Evolutionary conservation across 2,888 invertebrate species (phyloP).

Genomic region (Archaeoteleia sp.): DNA sequence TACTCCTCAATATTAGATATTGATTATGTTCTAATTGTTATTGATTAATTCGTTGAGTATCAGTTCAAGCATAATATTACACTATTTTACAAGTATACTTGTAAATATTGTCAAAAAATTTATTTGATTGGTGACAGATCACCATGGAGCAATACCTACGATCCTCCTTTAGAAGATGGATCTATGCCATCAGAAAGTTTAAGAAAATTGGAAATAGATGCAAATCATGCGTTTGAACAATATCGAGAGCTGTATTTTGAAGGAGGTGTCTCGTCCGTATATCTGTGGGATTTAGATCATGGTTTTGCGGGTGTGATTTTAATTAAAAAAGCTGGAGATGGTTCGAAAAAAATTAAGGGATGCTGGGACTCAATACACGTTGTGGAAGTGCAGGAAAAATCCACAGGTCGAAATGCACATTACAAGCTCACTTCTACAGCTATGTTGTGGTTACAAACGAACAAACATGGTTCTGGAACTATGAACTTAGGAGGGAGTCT

Average conservation of each 20-base stretch:
- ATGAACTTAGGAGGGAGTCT: constrained; percentile 99
- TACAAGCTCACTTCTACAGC: constrained; percentile 99
- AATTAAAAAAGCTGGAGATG: constrained; percentile 99
- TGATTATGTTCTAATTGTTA: too few relatives aligned
- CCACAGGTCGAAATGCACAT: constrained; percentile 94
- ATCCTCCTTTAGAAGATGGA: constrained; percentile 98
- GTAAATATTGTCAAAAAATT: too few relatives aligned
- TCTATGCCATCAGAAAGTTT: constrained; percentile 98
- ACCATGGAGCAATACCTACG: constrained; percentile 99
- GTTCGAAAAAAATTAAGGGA: constrained; percentile 98
- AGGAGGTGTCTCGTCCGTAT: constrained; percentile 99
- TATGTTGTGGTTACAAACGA: constrained; percentile 99
- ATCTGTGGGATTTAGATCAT: constrained; percentile 99
- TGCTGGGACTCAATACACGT: constrained; percentile 99
- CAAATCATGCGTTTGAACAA: constrained; percentile 98
- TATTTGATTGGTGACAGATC: too few relatives aligned
- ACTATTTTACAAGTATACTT: too few relatives aligned
- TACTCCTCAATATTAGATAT: too few relatives aligned
- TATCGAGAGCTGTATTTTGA: constrained; percentile 99
- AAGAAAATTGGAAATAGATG: constrained; percentile 96
- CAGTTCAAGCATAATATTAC: too few relatives aligned
- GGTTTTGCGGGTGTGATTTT: constrained; percentile 98
- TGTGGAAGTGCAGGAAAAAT: constrained; percentile 98
- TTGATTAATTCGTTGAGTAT: too few relatives aligned
- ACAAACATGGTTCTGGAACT: constrained; percentile 96